Conservation (phyloP, 2,797 vertebrate species). For the Parotocinclus haroldoi region DNA sequence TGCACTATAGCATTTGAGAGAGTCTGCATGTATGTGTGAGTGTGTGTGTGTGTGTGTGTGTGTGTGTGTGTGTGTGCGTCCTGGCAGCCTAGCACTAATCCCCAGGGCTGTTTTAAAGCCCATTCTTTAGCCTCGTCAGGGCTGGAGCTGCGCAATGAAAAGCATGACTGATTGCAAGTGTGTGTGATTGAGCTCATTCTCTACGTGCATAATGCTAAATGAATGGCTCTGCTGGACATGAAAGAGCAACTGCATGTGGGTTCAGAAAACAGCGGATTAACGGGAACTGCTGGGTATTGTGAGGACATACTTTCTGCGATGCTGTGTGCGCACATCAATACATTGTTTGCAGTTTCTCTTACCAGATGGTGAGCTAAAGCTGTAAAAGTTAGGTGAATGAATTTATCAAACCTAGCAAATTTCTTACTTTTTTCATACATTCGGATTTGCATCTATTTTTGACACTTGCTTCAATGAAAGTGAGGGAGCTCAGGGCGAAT, state of each 20-base stretch:
- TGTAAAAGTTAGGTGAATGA: constrained; percentile 13
- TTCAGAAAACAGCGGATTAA: constrained; percentile 68
- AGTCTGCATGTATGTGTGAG: constrained; percentile 2
- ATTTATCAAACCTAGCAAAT: neutral
- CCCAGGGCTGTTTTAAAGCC: constrained; percentile 35
- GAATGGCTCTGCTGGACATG: constrained; percentile 71
- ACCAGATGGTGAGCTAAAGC: constrained; percentile 43
- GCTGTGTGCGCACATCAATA: constrained; percentile 44
- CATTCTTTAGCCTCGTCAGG: constrained; percentile 34
- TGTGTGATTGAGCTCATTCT: constrained; percentile 42
- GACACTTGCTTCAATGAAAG: neutral
- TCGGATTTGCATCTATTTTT: neutral
- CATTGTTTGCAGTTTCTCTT: constrained; percentile 45
- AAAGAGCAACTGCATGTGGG: constrained; percentile 68
- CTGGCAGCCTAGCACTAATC: constrained; percentile 36
- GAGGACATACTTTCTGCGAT: constrained; percentile 45
- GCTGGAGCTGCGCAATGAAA: constrained; percentile 30
- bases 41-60: constrained; percentile 22
- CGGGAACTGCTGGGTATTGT: constrained; percentile 58
- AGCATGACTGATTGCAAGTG: constrained; percentile 37
- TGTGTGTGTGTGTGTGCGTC: constrained; percentile 20
- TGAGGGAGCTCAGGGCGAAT: neutral
- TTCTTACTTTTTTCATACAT: neutral
- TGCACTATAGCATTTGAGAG: constrained; percentile 16
- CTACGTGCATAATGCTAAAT: constrained; percentile 51